Base-by-base conservation (phyloP, 2,888 invertebrate genomes). In the Ormia ochracea region DNA sequence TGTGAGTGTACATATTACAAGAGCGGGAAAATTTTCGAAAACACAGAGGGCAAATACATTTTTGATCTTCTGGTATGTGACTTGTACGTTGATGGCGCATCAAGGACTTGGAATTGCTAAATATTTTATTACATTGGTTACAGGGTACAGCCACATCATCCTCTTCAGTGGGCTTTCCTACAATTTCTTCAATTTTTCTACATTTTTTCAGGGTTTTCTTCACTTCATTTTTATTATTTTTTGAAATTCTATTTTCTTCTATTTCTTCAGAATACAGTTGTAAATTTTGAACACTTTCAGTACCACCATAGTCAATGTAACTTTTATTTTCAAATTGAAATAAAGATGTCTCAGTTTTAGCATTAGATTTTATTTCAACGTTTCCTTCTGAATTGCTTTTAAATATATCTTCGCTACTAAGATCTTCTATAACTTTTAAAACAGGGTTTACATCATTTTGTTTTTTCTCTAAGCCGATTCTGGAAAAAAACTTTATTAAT, bases 1-100 rank as follows among this genome's bases (percentile, higher is more conserved):
- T 90, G 82, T 92, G 92, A 0, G 92, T 91, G 52, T 92, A 91
- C 76, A 92, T 89, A 84, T 92, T 92, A 82, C 92, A 92, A 82
- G 91, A 91, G 41, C 92, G 90, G 72, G 91, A 90, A 81, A 92
- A 93, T 83, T 91, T 91, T 81, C 91, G 92, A 7, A 91, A 89
- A 82, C 92, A 93, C 9, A 91, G 85, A 5, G 91, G 89, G 81
- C 92, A 93, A 82, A 92, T 90, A 82, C 90, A 92, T 58, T 89
- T 88, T 78, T 91, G 91, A 68, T 91, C 90, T 43, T 89, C 86
- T 0, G 91, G 91, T 84, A 91, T 90, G 23, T 79, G 79, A 31
- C 65, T 72, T 31, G 59, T 75, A 7, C 75, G 56, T 54, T 75
- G 41, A 26, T 79, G 79, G 19, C 70, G 59, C 3, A 26, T 23